A percentile compares a stretch with the other conserved stretches of the same genome.
Conservation (phyloP, 2,888 invertebrate species). For the Phymatocera aterrima region DNA sequence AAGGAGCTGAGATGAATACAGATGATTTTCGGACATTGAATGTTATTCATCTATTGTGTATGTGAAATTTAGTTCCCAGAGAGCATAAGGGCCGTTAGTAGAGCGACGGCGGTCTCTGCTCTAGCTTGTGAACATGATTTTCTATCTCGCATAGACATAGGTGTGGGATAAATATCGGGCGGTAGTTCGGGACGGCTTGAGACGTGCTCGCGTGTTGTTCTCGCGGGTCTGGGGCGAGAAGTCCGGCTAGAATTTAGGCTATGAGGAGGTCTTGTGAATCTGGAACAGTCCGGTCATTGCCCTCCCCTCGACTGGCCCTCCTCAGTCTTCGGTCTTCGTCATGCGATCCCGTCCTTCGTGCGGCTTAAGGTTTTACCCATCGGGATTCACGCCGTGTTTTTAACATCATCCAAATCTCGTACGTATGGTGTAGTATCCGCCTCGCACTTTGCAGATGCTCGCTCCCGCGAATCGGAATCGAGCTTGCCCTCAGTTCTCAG, state of each 20-base stretch:
- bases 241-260: slow-evolving; percentile 73
- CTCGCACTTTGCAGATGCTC: not conserved
- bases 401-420: not conserved
- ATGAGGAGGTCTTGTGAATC: slow-evolving; percentile 71
- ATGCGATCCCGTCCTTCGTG: slow-evolving; percentile 13
- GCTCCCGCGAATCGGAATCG: not conserved
- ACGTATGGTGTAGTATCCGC: too few relatives aligned
- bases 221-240: not conserved
- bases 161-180: slow-evolving; percentile 13
- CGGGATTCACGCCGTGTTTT: not conserved
- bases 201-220: slow-evolving; percentile 13
- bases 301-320: slow-evolving; percentile 54
- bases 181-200: not conserved
- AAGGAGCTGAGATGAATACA: too few relatives aligned
- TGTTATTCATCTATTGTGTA: too few relatives aligned
- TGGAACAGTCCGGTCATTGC: slow-evolving; percentile 72
- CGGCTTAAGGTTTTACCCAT: not conserved
- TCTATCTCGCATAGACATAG: not conserved
- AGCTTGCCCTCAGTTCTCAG: not conserved
- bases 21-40: too few relatives aligned
- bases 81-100: not conserved
- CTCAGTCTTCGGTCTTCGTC: slow-evolving; percentile 21
- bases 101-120: not conserved
- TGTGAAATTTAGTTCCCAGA: not conserved
- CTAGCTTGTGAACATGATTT: not conserved